Percentiles rank a stretch among this genome's conserved stretches.
These are phyloP conservation scores for Drosophila lacicola DNA, from an alignment of 2,888 invertebrate genomes.

Conservation along the genomic window DNA sequence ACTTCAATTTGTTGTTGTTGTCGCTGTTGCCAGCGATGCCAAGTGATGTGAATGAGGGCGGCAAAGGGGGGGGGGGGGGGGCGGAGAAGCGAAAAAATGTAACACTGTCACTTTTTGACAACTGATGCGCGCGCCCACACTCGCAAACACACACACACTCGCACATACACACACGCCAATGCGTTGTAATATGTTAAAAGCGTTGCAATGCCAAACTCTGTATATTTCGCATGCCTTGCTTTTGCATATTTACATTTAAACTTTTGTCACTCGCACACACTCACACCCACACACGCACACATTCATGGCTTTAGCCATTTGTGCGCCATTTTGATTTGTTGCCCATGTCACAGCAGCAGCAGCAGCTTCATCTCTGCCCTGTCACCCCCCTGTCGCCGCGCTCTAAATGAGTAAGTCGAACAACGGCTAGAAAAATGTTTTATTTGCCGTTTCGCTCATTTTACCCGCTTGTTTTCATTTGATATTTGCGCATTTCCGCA, in stretches of 20 bases:
- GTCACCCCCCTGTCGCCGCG: not conserved
- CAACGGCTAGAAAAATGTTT: conserved; percentile 65
- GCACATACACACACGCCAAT: conserved; percentile 27
- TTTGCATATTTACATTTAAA: conserved; percentile 72
- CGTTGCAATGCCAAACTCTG: conserved; percentile 49
- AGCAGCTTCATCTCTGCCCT: not conserved
- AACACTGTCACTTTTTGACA: conserved; percentile 74
- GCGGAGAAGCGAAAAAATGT: conserved; percentile 55
- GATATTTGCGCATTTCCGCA: conserved; percentile 77
- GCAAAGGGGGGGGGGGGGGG: conserved; percentile 1
- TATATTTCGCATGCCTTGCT: conserved; percentile 43
- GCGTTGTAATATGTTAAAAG: conserved; percentile 52
- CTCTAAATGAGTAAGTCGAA: conserved; percentile 59
- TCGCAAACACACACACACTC: not conserved
- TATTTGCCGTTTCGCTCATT: conserved; percentile 64
- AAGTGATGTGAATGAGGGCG: conserved; percentile 12
- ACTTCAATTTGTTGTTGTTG: conserved; percentile 56
- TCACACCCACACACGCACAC: not conserved
- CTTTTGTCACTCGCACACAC: conserved; percentile 60
- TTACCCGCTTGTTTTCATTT: conserved; percentile 66
- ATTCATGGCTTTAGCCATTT: conserved; percentile 7
- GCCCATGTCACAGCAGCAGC: conserved; percentile 15
- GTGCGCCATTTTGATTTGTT: conserved; percentile 70
- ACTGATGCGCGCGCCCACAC: conserved; percentile 44
- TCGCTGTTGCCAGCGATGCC: conserved; percentile 4